Base-by-base conservation (phyloP, 2,797 vertebrate genomes). In the Acrocephalus scirpaceus region DNA sequence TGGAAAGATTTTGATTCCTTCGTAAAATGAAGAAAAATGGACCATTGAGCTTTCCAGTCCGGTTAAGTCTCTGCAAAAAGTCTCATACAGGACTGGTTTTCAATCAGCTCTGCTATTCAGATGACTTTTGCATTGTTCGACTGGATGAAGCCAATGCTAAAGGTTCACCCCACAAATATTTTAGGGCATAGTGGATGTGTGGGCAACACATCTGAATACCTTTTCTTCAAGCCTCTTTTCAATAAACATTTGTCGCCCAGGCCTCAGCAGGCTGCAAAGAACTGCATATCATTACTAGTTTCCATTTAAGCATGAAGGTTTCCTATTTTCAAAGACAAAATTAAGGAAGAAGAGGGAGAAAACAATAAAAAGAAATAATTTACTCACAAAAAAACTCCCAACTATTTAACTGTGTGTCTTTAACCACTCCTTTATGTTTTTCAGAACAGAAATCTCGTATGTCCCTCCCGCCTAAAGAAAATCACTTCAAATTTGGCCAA, bases 61-160 rank as follows among this genome's bases (percentile, higher is more conserved):
- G 14, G 44, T 50, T 66, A 84, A 77, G 8, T 61, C 42, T 66
- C 51, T 44, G 23, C 30, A 88, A 56, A 58, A 77, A 26, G 30
- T 38, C 53, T 71, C 32, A 40, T 7, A 61, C 5, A 75, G 38
- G 26, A 62, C 53, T 38, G 30, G 25, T 76, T 94, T 92, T 58
- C 40, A 69, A 17, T 13, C 23, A 82, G 32, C 32, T 78, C 42
- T 75, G 79, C 36, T 57, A 9, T 47, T 88, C 44, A 81, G 7
- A 18, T 67, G 70, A 56, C 21, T 72, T 47, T 9, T 50, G n/a
- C 25, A 16, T 23, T 54, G 4, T 51, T 48, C 0, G 0, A 3
- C 13, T 3, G 1, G n/a, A 26, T 38, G 36, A 82, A 92, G 48
- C 14, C 50, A 80, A 18, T 1, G 1, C 16, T 79, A 36, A 81